Base-by-base conservation (phyloP, 35 echinoderm and acorn worm genomes). In the Strongylocentrotus purpuratus region DNA sequence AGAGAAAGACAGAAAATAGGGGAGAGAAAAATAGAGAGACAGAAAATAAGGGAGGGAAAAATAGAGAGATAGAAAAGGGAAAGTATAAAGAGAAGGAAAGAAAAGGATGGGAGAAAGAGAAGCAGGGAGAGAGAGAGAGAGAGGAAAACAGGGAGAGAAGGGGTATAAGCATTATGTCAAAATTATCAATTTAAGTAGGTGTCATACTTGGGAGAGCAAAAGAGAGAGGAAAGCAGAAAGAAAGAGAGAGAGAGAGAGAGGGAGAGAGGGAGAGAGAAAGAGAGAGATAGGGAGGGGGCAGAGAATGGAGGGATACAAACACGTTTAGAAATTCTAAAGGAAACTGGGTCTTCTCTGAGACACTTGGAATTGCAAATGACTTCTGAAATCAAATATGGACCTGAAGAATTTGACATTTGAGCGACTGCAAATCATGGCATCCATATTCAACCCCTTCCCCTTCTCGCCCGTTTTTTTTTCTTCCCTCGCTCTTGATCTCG, bases 291-390 rank as follows among this genome's bases (percentile, higher is more conserved):
- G 22, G 14, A 22, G 61, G 61, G 65, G 20, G 17, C 52, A 14
- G 52, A 59, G 52, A 59, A 59, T 59, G 17, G 52, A 59, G 65
- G 4, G 28, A 7, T 78, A 78, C 18, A 22, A 5, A 22, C 22
- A 78, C 22, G 25, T 4, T 28, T 28, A 7, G 4, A 78, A 78
- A 78, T 78, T 78, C 65, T 5, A 28, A 78, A 78, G 65, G 25
- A 78, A 55, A 78, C 18, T 78, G 65, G 65, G 65, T 78, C 65
- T 6, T 28, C 65, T 28, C 65, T n/a, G 65, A 7, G 18, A 78
- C 65, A 78, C 65, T 78, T 78, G 20, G 65, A 78, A 78, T 78
- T 78, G 65, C 65, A 78, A 78, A 78, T 78, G 65, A 78, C 22
- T 28, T 78, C 65, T 78, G 65, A 78, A 78, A 78, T 78, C 65